These are phyloP conservation scores for Meganola albula DNA, from an alignment of 2,888 invertebrate genomes.

Conservation along the genomic window DNA sequence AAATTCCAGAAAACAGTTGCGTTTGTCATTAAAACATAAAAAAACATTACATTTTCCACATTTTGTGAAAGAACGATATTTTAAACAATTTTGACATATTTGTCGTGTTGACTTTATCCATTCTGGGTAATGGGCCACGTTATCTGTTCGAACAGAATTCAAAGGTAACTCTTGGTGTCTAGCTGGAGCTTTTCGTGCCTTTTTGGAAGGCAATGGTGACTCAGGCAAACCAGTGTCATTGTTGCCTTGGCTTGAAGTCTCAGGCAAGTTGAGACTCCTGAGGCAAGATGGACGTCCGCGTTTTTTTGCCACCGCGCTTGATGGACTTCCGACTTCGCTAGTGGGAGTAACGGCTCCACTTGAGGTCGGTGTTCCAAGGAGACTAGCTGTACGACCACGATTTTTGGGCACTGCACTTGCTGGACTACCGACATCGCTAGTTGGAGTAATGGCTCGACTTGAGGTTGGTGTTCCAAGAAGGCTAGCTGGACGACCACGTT, in stretches of 20 bases:
- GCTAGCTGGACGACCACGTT: conserved; percentile 11
- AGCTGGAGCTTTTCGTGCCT: conserved; percentile 12
- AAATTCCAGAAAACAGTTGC: not conserved
- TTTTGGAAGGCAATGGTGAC: conserved; percentile 9
- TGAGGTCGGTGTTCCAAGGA: conserved; percentile 3
- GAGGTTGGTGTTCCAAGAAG: conserved; percentile 5
- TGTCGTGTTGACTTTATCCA: conserved; percentile 7
- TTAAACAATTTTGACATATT: conserved; percentile 6
- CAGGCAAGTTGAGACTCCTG: conserved; percentile 5
- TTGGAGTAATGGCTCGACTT: not conserved
- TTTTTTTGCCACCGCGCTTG: conserved; percentile 8
- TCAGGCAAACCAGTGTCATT: conserved; percentile 1
- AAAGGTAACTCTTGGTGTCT: conserved; percentile 11
- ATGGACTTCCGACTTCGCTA: too few species aligned
- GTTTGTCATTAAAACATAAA: conserved; percentile 15
- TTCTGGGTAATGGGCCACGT: conserved; percentile 7
- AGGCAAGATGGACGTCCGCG: conserved; percentile 11
- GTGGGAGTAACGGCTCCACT: too few species aligned
- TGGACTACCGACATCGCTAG: not conserved
- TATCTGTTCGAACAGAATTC: conserved; percentile 9
- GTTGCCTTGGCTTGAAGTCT: not conserved
- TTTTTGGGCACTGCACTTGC: not conserved
- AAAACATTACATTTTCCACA: conserved; percentile 14
- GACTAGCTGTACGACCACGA: conserved; percentile 3
- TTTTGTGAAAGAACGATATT: conserved; percentile 4